Percentiles rank a stretch among this genome's conserved stretches.
These are phyloP conservation scores for Nestor notabilis DNA, from an alignment of 2,113 vertebrate genomes.

Conservation along the genomic window DNA sequence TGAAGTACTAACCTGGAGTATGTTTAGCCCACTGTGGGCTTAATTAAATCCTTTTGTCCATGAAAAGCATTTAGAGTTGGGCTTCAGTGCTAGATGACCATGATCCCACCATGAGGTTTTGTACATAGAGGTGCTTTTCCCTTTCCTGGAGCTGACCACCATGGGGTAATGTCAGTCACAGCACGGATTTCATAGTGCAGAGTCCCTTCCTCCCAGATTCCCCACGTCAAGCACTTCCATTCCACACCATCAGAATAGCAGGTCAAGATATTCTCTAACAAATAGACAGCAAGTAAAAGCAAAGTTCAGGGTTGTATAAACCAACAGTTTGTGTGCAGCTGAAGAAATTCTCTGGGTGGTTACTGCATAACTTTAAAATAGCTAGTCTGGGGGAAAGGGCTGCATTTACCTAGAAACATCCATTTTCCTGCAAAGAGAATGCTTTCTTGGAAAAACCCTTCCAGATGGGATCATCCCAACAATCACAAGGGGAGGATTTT, in stretches of 20 bases:
- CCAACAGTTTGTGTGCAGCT: background rate
- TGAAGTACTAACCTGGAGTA: background rate
- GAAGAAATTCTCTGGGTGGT: background rate
- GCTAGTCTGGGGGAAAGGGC: background rate
- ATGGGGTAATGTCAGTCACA: background rate
- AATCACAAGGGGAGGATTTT: background rate
- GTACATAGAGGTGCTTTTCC: background rate
- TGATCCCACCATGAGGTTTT: background rate
- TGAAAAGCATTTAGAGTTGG: background rate
- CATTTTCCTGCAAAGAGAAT: background rate
- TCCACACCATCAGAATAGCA: background rate
- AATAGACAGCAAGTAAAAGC: background rate
- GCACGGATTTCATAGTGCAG: accelerated
- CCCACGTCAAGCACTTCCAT: background rate
- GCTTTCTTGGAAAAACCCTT: background rate
- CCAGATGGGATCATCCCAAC: background rate
- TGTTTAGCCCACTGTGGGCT: background rate
- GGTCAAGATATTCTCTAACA: background rate
- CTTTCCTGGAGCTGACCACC: background rate
- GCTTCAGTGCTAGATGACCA: background rate
- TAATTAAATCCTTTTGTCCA: background rate
- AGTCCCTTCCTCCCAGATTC: background rate
- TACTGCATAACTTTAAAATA: background rate
- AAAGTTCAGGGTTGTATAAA: slow-evolving; percentile 4
- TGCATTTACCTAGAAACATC: background rate